Evolutionary conservation across 2,113 vertebrate genomes (phyloP), one percentile per base, ranked within the genome.

Genomic region (Setophaga coronata): DNA sequence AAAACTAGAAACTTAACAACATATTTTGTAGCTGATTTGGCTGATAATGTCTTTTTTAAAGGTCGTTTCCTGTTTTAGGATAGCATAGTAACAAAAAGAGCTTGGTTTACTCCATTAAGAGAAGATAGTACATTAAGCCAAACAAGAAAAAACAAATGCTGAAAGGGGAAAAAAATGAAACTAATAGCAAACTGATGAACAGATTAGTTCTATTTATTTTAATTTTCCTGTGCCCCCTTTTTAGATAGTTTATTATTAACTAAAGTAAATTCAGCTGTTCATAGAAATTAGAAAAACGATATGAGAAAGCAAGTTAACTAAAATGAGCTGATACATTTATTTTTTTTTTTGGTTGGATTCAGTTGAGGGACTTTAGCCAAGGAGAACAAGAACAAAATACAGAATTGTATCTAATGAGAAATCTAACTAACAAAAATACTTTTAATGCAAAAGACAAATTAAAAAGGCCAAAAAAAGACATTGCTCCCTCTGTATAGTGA

Each of bases 1-100:
- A 92, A 95, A 97, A 69, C 9, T 25, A 93, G 84, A 95, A 96
- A 93, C 72, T 82, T 93, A 94, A 92, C 87, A 94, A 93, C 82
- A 51, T 25, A 73, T 61, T 70, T 25, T 95, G 84, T 23, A 90
- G 66, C 45, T 94, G 72, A 89, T 96, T 89, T 87, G 76, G 58
- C 45, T 94, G 65, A 83, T 69, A 73, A 67, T 42, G 34, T 2
- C 11, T 65, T 81, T 84, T 89, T 78, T 71, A 28, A 89, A 91
- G n/a, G 38, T 80, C 8, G 16, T 93, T 97, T 97, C 82, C 84
- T 94, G 84, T 69, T 93, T 89, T 53, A 89, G 58, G 40, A 91
- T 34, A 94, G 50, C 48, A 72, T 10, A 10, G 31, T 71, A 79
- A 90, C 31, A 90, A 66, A 91, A 76, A 1, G 19, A 92, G 61